Evolutionary conservation across 2,797 vertebrate species (phyloP).

Genomic region (Harpagifer antarcticus): DNA sequence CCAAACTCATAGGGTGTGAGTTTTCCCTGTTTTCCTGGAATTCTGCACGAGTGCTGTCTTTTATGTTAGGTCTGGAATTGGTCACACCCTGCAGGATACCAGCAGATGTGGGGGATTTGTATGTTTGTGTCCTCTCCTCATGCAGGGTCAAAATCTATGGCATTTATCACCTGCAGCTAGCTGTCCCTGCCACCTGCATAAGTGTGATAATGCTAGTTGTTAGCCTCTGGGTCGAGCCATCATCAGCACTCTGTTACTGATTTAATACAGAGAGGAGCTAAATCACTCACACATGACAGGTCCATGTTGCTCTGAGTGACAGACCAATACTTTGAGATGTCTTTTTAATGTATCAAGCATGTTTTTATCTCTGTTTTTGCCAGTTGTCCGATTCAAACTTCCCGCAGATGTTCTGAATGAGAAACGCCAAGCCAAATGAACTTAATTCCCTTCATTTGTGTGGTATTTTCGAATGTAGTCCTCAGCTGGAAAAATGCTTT

Average conservation of each 20-base stretch:
- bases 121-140: conserved; percentile 49
- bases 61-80: conserved; percentile 54
- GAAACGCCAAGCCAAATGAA: conserved; percentile 40
- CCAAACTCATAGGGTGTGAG: conserved; percentile 10
- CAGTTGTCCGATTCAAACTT: conserved; percentile 49
- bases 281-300: conserved; percentile 7
- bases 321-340: neutral
- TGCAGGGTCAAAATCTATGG: conserved; percentile 29
- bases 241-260: conserved; percentile 26
- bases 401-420: conserved; percentile 73
- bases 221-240: conserved; percentile 24
- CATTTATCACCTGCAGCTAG: conserved; percentile 56
- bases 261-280: conserved; percentile 38
- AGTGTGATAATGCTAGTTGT: conserved; percentile 62
- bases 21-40: conserved; percentile 42
- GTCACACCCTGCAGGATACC: conserved; percentile 51
- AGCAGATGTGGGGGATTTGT: conserved; percentile 59
- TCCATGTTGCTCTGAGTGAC: neutral
- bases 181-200: conserved; percentile 55
- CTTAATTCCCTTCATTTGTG: conserved; percentile 67
- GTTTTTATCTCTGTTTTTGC: conserved; percentile 23
- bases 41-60: conserved; percentile 21
- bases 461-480: conserved; percentile 67
- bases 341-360: neutral
- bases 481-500: conserved; percentile 69